Percentiles rank a stretch among this genome's conserved stretches.
These are phyloP conservation scores for Euwallacea similis DNA, from an alignment of 1,140 invertebrate genomes.

Conservation along the genomic window DNA sequence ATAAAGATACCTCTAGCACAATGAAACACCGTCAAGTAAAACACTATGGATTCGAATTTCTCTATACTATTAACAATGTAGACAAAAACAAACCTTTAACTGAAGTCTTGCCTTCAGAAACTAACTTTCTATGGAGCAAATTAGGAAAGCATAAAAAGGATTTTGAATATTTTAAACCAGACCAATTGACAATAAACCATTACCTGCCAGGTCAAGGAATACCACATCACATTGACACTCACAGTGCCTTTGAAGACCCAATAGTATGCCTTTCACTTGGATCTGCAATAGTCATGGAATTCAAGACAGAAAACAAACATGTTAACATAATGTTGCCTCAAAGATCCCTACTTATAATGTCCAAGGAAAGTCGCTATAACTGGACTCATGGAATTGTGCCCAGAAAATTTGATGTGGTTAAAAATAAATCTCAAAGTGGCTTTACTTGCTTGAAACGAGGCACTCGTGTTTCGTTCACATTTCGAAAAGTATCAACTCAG, in stretches of 20 bases:
- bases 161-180: conserved; percentile 61
- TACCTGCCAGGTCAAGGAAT: conserved; percentile 94
- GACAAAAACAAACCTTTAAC: conserved; percentile 69
- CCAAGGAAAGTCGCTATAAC: conserved; percentile 72
- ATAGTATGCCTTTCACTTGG: conserved; percentile 88
- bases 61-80: conserved; percentile 87
- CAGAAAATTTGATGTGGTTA: conserved; percentile 77
- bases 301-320: conserved; percentile 65
- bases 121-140: conserved; percentile 66
- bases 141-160: conserved; percentile 59
- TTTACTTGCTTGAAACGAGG: conserved; percentile 62
- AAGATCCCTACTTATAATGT: conserved; percentile 85
- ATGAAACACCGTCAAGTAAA: conserved; percentile 87
- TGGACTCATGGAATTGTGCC: conserved; percentile 88
- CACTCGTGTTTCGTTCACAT: conserved; percentile 84
- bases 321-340: conserved; percentile 68
- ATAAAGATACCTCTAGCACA: conserved; percentile 46
- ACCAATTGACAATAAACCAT: conserved; percentile 92
- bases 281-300: conserved; percentile 88
- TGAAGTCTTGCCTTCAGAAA: conserved; percentile 70
- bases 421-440: conserved; percentile 50
- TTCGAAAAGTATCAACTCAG: conserved; percentile 70
- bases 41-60: conserved; percentile 94
- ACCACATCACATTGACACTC: conserved; percentile 93
- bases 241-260: conserved; percentile 87